Conservation (phyloP, 2,888 invertebrate species). For the Calephelis perditalis region DNA sequence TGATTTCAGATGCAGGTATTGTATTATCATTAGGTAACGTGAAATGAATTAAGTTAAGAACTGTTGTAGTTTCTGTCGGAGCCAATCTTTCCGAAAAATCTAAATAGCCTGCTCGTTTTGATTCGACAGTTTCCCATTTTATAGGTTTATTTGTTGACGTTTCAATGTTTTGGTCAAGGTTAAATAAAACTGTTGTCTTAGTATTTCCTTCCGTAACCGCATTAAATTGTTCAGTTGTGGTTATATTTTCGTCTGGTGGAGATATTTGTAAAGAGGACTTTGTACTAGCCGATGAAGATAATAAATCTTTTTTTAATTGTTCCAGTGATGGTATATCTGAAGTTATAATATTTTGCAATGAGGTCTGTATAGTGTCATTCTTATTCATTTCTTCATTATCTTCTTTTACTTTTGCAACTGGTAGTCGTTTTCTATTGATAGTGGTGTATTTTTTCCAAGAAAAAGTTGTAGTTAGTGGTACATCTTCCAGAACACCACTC, state of each 20-base stretch:
- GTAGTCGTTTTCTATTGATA: conserved; percentile 40
- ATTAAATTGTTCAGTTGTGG: conserved; percentile 1
- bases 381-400: conserved; percentile 34
- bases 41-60: not conserved
- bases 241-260: not conserved
- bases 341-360: conserved; percentile 38
- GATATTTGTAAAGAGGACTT: conserved; percentile 1
- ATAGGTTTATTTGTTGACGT: conserved; percentile 5
- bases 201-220: not conserved
- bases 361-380: conserved; percentile 38
- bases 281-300: conserved; percentile 24
- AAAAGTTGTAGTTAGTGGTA: conserved; percentile 7
- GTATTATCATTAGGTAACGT: conserved; percentile 15
- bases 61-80: conserved; percentile 22
- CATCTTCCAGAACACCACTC: conserved; percentile 7
- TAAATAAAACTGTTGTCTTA: conserved; percentile 3
- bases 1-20: conserved; percentile 24
- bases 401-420: conserved; percentile 26
- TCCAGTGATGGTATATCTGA: conserved; percentile 41
- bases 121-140: conserved; percentile 40
- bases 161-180: not conserved
- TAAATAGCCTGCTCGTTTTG: conserved; percentile 56
- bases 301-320: conserved; percentile 36
- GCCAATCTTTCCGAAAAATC: conserved; percentile 42
- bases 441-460: conserved; percentile 28